Percentiles rank a stretch among this genome's conserved stretches.
phyloP scores from a whole-genome alignment of 2,113 vertebrate species.

The Notiomystis cincta region DNA sequence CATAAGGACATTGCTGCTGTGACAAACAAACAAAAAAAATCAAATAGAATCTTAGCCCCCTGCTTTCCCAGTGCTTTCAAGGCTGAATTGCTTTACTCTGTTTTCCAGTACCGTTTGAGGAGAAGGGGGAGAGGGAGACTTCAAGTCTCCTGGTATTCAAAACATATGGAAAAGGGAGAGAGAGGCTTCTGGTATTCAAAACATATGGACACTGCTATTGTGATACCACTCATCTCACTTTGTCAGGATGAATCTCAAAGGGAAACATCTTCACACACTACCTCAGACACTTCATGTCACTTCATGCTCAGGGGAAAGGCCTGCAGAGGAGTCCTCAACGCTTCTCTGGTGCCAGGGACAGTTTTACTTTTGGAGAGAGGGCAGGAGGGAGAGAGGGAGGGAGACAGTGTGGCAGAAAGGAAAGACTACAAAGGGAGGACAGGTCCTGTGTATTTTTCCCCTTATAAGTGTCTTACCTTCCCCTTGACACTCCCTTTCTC shows the following conservation, averaged over 20 bases:
- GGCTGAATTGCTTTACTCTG: background rate
- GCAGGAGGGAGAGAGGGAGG: background rate
- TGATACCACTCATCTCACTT: background rate
- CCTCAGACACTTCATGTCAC: background rate
- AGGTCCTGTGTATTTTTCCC: background rate
- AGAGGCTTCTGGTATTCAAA: background rate
- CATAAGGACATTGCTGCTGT: background rate
- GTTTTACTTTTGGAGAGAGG: background rate
- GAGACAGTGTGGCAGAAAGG: background rate
- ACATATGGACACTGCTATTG: background rate
- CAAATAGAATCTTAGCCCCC: background rate
- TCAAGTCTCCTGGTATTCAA: background rate
- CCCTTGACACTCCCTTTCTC: background rate
- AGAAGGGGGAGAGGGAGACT: background rate
- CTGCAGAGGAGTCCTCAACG: background rate
- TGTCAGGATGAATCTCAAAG: background rate
- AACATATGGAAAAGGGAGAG: background rate
- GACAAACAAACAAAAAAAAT: background rate
- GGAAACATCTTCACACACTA: background rate
- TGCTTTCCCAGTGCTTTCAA: background rate
- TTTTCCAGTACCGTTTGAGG: background rate
- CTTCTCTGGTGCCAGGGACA: background rate
- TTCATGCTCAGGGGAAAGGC: background rate
- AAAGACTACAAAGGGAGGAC: background rate
- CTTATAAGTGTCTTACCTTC: background rate